Conservation (phyloP, 2,797 vertebrate species). For the Cygnus olor region DNA sequence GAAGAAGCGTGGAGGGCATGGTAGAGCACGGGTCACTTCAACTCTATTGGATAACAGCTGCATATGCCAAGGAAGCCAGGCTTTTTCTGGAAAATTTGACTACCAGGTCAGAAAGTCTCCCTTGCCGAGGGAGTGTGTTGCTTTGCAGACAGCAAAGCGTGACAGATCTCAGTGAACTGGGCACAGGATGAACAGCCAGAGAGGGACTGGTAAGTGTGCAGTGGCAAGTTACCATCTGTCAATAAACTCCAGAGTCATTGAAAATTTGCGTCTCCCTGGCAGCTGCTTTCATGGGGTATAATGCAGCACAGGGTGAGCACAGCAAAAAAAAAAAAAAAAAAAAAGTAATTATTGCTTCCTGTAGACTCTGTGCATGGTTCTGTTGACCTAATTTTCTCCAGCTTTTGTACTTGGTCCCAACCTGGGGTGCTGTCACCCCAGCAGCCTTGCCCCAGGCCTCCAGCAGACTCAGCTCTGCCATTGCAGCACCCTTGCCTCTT, state of each 20-base stretch:
- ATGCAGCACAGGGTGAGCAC: neutral
- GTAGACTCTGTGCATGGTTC: neutral
- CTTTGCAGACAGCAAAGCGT: neutral
- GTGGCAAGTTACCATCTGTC: conserved; percentile 25
- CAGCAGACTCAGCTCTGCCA: neutral
- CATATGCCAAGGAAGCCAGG: neutral
- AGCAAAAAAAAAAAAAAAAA: neutral
- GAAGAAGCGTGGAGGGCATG: neutral
- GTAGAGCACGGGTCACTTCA: neutral
- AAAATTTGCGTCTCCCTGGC: conserved; percentile 31
- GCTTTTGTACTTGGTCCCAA: neutral
- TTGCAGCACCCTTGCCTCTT: neutral
- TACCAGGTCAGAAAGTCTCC: neutral
- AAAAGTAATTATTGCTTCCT: neutral
- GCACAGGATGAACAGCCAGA: conserved; percentile 28
- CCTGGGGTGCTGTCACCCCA: neutral
- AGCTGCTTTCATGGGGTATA: conserved; percentile 34
- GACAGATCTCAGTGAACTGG: neutral
- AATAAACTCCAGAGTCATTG: conserved; percentile 56
- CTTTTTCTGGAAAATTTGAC: neutral
- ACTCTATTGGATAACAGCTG: neutral
- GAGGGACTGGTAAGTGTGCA: conserved; percentile 1
- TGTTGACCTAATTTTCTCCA: conserved; percentile 1
- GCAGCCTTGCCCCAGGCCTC: neutral
- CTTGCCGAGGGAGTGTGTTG: neutral